phyloP scores from a whole-genome alignment of 2,113 vertebrate species.

The Marmota flaviventris region DNA sequence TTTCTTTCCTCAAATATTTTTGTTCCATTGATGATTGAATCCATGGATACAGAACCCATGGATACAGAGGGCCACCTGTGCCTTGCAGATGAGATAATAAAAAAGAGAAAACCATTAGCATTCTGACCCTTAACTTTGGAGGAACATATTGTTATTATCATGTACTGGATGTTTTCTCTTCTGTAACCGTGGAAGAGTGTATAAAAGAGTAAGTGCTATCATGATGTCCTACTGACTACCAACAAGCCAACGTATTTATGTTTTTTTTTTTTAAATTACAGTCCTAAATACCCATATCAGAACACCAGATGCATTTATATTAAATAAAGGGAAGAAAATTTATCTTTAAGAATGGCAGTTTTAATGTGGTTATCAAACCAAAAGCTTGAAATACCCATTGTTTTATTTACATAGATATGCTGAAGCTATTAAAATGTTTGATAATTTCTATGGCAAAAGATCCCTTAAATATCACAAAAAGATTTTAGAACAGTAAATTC shows the following conservation, averaged over 20 bases:
- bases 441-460: neutral
- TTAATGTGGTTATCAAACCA: neutral
- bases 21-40: neutral
- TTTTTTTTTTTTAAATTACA: neutral
- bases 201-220: accelerated
- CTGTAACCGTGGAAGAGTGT: neutral
- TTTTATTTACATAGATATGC: neutral
- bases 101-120: neutral
- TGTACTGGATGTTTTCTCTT: neutral
- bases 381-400: neutral
- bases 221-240: neutral
- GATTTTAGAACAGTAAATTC: neutral
- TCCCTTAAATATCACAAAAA: neutral
- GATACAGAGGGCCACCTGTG: neutral
- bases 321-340: neutral
- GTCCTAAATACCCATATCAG: neutral
- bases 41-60: neutral
- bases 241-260: neutral
- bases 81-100: neutral
- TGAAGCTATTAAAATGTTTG: neutral
- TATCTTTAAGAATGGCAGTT: neutral
- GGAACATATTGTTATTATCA: neutral
- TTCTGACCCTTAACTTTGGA: neutral
- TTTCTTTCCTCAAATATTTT: neutral
- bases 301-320: neutral